These are phyloP conservation scores for Hippopotamus amphibius DNA, from an alignment of 2,113 vertebrate species.

Conservation along the genomic window DNA sequence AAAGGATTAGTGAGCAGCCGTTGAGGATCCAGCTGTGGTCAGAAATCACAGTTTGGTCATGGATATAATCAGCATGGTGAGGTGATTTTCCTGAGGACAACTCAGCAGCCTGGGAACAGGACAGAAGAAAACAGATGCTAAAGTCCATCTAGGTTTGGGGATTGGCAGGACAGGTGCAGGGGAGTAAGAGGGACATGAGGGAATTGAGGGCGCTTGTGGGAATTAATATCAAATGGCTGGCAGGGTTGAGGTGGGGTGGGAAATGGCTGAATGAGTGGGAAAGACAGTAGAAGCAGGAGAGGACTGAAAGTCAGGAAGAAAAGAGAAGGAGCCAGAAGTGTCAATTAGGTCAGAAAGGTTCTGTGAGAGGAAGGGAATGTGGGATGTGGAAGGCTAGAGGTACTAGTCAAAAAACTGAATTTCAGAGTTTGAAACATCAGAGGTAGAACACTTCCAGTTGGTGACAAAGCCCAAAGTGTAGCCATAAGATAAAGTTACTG, in stretches of 20 bases:
- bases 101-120: conserved; percentile 70
- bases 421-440: conserved; percentile 36
- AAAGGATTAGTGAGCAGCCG: conserved; percentile 72
- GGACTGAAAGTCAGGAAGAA: not conserved
- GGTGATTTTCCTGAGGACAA: conserved; percentile 64
- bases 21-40: conserved; percentile 78
- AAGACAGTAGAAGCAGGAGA: not conserved
- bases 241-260: not conserved
- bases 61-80: conserved; percentile 74
- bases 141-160: conserved; percentile 67
- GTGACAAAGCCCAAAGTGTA: conserved; percentile 19
- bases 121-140: conserved; percentile 75
- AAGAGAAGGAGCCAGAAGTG: not conserved
- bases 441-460: conserved; percentile 49
- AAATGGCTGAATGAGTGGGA: not conserved
- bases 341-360: not conserved
- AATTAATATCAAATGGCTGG: conserved; percentile 65
- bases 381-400: not conserved
- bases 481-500: conserved; percentile 21
- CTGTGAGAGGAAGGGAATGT: conserved; percentile 41
- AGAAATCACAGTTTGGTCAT: conserved; percentile 80
- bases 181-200: conserved; percentile 31
- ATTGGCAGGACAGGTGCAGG: conserved; percentile 78
- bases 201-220: conserved; percentile 41
- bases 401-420: not conserved